Evolutionary conservation across 2,113 vertebrate species (phyloP).

Genomic region (Mesoclemmys tuberculata): DNA sequence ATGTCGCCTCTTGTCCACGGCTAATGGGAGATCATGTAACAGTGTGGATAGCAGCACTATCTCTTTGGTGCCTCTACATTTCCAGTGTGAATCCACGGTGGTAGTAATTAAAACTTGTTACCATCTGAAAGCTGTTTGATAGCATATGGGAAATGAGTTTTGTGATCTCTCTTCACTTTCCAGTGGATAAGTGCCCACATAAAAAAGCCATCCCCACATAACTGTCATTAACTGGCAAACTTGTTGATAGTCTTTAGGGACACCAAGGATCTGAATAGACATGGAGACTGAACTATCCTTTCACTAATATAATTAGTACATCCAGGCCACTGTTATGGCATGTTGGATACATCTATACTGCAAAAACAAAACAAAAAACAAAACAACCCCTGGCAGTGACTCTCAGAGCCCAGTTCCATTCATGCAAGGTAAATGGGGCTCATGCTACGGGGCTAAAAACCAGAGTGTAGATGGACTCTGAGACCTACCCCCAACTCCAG

Average conservation of each 20-base stretch:
- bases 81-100: not conserved
- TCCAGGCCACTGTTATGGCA: not conserved
- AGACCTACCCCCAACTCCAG: not conserved
- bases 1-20: not conserved
- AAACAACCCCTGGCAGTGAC: not conserved
- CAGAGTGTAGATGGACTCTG: not conserved
- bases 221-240: not conserved
- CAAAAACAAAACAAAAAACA: not conserved
- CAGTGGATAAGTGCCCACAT: not conserved
- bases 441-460: not conserved
- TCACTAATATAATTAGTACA: not conserved
- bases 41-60: not conserved
- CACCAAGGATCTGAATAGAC: not conserved
- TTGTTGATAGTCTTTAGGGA: not conserved
- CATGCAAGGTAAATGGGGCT: not conserved
- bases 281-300: not conserved
- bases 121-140: not conserved
- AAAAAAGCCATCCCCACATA: not conserved
- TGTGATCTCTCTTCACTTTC: not conserved
- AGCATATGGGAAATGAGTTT: fast-evolving
- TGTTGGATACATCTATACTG: not conserved
- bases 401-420: not conserved
- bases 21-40: fast-evolving
- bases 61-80: not conserved
- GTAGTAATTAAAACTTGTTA: not conserved